A percentile compares a stretch with the other conserved stretches of the same genome.
Conservation (phyloP, 1,140 invertebrate species). For the Microvelia longipes region DNA sequence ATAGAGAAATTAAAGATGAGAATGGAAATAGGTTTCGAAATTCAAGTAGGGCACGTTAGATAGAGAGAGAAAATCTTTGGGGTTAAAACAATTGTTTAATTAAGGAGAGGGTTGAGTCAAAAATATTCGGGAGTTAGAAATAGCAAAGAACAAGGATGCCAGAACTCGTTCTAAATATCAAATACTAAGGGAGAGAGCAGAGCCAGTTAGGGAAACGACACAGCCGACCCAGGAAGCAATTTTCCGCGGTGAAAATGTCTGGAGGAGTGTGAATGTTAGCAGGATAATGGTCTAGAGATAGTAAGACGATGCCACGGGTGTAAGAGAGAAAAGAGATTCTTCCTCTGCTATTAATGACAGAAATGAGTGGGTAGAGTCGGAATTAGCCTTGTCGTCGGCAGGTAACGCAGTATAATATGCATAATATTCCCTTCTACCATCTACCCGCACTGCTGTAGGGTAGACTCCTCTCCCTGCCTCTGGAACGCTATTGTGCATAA, state of each 20-base stretch:
- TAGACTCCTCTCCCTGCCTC: neutral
- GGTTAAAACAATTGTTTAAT: neutral
- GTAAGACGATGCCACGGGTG: neutral
- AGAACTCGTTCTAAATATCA: too few species aligned
- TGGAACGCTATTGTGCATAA: neutral
- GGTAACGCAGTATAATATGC: neutral
- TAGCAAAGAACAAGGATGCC: neutral
- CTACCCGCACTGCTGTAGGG: too few species aligned
- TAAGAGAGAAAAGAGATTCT: neutral
- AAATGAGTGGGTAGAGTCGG: neutral
- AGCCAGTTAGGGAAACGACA: neutral
- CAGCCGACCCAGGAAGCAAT: neutral
- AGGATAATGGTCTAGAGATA: neutral
- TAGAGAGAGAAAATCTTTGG: neutral
- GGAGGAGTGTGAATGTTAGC: neutral
- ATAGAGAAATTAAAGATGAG: neutral
- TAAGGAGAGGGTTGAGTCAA: neutral
- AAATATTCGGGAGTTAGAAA: neutral
- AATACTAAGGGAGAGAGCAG: neutral
- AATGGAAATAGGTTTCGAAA: neutral
- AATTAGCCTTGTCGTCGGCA: neutral
- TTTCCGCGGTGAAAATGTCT: neutral
- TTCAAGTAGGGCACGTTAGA: neutral
- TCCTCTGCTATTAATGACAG: neutral
- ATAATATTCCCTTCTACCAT: neutral